Base-by-base conservation (phyloP, 2,113 vertebrate species). In the Gadus chalcogrammus region DNA sequence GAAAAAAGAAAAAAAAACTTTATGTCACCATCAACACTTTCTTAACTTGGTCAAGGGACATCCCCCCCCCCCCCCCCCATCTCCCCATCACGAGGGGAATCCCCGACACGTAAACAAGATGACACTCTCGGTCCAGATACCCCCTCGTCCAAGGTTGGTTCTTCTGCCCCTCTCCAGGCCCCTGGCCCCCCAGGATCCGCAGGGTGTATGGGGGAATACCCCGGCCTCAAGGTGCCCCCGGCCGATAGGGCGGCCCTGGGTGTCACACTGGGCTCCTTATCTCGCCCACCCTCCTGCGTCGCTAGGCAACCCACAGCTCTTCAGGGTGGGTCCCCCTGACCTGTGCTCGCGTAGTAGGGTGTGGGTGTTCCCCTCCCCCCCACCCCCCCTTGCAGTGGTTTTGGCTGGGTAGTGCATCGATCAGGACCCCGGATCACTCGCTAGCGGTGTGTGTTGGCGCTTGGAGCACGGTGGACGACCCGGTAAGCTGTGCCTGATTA, bases 311-410 rank as follows among this genome's bases (percentile, higher is more conserved):
- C 60, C 60, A 22, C 66, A 62, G 66, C 66, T 27, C 53, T 15
- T 75, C 73, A 77, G 78, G 82, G 66, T 13, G 72, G 38, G 74
- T 42, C 13, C 4, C 60, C 22, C 61, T 24, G 16, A 68, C 1
- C 61, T 76, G 42, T 5, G 59, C 70, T 20, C 53, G 87, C 78
- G 87, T 88, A 84, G 79, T 80, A 85, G 81, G 69, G 7, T 52
- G 70, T 89, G 91, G 91, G 91, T 93, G 91, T 91, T 91, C 85
- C 90, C 84, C 55, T 71, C 69, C 17, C 53, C 52, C 59, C 12
- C 16, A 1, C 58, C 17, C 58, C 17, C 58, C 27, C 2, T 9
- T 48, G 42, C 12, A 11, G 8, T 2, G 42, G 9, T 70, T 67
- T 67, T 71, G n/a, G 73, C 71, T 70, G 77, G 78, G 61, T n/a